Conservation (phyloP, 2,797 vertebrate genomes). For the Myoxocephalus aenaeus region DNA sequence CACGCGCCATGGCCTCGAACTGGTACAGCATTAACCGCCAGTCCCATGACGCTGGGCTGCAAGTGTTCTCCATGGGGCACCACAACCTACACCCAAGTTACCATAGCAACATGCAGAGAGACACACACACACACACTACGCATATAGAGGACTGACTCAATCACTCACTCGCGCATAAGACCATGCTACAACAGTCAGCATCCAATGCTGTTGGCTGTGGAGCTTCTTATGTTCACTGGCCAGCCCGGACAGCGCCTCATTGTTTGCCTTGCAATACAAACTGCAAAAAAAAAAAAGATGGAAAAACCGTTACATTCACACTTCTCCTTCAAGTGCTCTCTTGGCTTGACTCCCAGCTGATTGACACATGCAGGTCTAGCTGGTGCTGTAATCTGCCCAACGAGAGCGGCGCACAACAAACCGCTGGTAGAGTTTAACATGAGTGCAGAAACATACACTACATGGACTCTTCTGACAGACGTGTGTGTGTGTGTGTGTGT, state of each 20-base stretch:
- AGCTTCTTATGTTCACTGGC: constrained; percentile 28
- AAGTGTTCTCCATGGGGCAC: constrained; percentile 64
- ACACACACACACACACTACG: constrained; percentile 37
- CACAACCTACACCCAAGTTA: constrained; percentile 63
- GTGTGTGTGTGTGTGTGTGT: too few relatives aligned
- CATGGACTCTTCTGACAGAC: neutral
- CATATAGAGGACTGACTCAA: constrained; percentile 45
- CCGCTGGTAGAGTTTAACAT: neutral
- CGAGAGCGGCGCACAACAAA: constrained; percentile 6
- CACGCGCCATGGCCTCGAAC: constrained; percentile 10
- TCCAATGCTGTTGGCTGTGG: constrained; percentile 32
- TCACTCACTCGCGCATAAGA: constrained; percentile 66
- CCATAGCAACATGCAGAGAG: constrained; percentile 67
- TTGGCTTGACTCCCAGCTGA: constrained; percentile 37
- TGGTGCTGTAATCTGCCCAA: constrained; percentile 20
- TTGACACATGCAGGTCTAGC: constrained; percentile 15
- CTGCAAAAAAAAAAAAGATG: constrained; percentile 28
- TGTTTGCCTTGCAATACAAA: constrained; percentile 39
- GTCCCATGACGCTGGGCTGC: constrained; percentile 54
- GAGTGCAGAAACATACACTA: neutral
- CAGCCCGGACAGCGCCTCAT: constrained; percentile 27
- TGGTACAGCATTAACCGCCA: constrained; percentile 18
- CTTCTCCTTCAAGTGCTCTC: constrained; percentile 43
- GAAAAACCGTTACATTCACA: constrained; percentile 38
- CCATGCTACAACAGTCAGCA: constrained; percentile 60